Evolutionary conservation across 1,140 invertebrate species (phyloP), one percentile per base, ranked within the genome.

Genomic region (Venturia canescens): DNA sequence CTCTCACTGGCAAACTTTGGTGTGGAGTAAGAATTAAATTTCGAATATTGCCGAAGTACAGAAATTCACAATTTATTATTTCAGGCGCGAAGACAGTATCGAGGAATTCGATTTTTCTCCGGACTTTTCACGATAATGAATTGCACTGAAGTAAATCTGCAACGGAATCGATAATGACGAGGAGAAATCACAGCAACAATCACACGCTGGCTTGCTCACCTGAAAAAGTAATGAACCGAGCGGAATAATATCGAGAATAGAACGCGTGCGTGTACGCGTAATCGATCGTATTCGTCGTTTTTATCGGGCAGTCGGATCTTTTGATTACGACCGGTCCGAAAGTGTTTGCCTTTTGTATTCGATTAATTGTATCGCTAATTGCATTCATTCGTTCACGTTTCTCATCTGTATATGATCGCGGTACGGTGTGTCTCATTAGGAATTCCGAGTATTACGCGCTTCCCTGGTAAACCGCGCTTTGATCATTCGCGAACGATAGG

Each of bases 311-410:
- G 1, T 63, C 66, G 66, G 29, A 31, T 69, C 66, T 69, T 69
- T 69, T 69, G 29, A 69, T 31, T 29, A 69, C 66, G 66, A 31
- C n/a, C 66, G 27, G 27, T 31, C 29, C 13, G 9, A 69, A 76
- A 60, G 29, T 57, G 27, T 60, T 60, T 23, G 27, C 27, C 53
- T 76, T 76, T 60, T 76, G n/a, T 63, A 76, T 76, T 76, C 50
- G 9, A 60, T 60, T 76, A 60, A 76, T 60, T 76, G 57, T n/a
- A 29, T 34, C 74, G 15, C 29, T 76, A 76, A 76, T 76, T 76
- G 74, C 26, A 76, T 63, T 76, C 74, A 76, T 76, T 76, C 74
- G 60, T 63, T 76, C 53, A 38, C 53, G 53, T 76, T 76, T 76
- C 18, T 26, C 26, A 23, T 63, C 50, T 60, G 66, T 69, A 31